Evolutionary conservation across 2,888 invertebrate genomes (phyloP).

Genomic region (Pyralis farinalis): DNA sequence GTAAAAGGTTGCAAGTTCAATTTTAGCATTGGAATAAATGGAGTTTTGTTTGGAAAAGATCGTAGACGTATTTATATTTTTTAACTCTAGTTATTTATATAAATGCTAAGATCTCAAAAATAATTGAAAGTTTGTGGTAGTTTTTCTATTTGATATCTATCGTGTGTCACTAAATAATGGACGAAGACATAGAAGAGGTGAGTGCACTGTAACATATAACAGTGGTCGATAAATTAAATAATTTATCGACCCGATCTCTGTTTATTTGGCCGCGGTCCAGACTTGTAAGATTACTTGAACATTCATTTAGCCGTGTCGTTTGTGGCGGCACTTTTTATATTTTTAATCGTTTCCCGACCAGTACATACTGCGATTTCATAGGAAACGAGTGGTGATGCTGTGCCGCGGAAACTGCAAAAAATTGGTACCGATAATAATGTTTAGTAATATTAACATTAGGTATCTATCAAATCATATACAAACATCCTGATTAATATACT

Average conservation of each 20-base stretch:
- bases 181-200: conserved; percentile 40
- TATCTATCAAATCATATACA: too few relatives aligned
- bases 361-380: not conserved
- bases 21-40: too few relatives aligned
- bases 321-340: not conserved
- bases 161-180: conserved; percentile 22
- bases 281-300: conserved; percentile 11
- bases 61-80: not conserved
- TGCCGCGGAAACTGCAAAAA: not conserved
- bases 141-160: too few relatives aligned
- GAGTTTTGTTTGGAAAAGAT: too few relatives aligned
- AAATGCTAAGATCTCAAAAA: too few relatives aligned
- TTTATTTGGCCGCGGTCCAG: conserved; percentile 28
- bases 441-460: too few relatives aligned
- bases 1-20: too few relatives aligned
- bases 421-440: too few relatives aligned
- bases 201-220: conserved; percentile 29
- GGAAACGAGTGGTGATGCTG: not conserved
- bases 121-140: too few relatives aligned
- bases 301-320: not conserved
- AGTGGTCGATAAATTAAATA: conserved; percentile 19
- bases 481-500: too few relatives aligned
- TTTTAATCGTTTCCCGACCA: not conserved
- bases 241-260: conserved; percentile 18
- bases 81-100: too few relatives aligned